Percentiles rank a stretch among this genome's conserved stretches.
phyloP scores from a whole-genome alignment of 2,888 invertebrate species.

The Pandemis cinnamomeana region DNA sequence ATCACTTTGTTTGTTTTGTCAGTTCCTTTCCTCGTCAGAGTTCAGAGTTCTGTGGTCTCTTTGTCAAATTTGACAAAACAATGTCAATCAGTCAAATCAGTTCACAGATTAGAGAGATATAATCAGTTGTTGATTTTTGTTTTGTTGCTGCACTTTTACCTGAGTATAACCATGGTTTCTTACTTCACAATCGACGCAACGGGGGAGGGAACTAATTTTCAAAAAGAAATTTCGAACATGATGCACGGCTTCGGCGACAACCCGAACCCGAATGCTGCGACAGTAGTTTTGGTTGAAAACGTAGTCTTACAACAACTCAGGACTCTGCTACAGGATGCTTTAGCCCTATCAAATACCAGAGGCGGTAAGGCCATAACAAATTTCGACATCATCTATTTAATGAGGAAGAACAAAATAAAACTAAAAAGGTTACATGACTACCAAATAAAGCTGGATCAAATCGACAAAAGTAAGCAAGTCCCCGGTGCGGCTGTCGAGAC shows the following conservation, averaged over 20 bases:
- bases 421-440: conserved; percentile 91
- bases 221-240: conserved; percentile 91
- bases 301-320: conserved; percentile 93
- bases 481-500: conserved; percentile 57
- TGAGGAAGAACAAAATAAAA: conserved; percentile 92
- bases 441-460: conserved; percentile 84
- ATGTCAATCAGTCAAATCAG: too few relatives aligned
- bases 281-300: conserved; percentile 93
- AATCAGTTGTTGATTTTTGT: too few relatives aligned
- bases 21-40: too few relatives aligned
- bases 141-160: background rate
- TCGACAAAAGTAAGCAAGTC: conserved; percentile 65
- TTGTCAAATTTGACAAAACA: too few relatives aligned
- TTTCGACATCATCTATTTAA: conserved; percentile 91
- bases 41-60: background rate
- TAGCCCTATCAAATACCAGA: conserved; percentile 87
- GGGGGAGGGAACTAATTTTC: conserved; percentile 75
- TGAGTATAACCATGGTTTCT: conserved; percentile 63
- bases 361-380: conserved; percentile 83
- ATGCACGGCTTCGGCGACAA: conserved; percentile 98
- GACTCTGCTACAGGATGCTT: conserved; percentile 90
- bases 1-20: too few relatives aligned
- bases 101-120: too few relatives aligned
- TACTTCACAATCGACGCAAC: conserved; percentile 71
- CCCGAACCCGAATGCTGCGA: conserved; percentile 90